Evolutionary conservation across 2,888 invertebrate species (phyloP).

Genomic region (Lasioglossum pauxillum): DNA sequence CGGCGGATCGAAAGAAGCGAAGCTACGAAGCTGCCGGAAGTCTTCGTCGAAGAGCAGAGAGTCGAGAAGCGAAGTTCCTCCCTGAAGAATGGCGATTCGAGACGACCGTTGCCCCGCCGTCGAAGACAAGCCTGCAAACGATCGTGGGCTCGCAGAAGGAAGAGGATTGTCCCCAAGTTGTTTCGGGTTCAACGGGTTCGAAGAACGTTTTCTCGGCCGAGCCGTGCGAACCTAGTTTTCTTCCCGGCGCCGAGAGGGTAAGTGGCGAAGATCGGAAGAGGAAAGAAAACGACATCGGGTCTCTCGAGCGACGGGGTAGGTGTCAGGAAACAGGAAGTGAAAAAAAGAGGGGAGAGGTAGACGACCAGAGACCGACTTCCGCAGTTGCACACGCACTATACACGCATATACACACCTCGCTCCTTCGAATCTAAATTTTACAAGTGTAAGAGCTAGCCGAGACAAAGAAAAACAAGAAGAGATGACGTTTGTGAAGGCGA

Average conservation of each 20-base stretch:
- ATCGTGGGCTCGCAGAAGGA: not conserved
- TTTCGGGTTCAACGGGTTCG: not conserved
- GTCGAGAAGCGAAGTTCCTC: conserved; percentile 57
- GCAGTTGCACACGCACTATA: conserved; percentile 58
- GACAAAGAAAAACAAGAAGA: conserved; percentile 5
- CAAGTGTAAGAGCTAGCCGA: conserved; percentile 59
- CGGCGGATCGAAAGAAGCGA: conserved; percentile 38
- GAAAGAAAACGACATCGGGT: not conserved
- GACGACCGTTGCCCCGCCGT: conserved; percentile 26
- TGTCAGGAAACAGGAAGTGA: not conserved
- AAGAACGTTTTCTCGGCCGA: not conserved
- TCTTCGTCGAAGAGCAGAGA: conserved; percentile 46
- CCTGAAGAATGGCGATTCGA: conserved; percentile 22
- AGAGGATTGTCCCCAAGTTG: not conserved
- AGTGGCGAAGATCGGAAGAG: not conserved
- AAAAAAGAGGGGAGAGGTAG: not conserved
- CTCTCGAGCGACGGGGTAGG: conserved; percentile 22
- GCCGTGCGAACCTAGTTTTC: not conserved
- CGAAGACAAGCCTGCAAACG: conserved; percentile 3
- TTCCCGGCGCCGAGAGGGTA: not conserved
- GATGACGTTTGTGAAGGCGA: conserved; percentile 3
- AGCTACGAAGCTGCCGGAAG: conserved; percentile 60
- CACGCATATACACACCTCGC: conserved; percentile 65
- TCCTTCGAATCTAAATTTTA: conserved; percentile 69
- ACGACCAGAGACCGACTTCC: conserved; percentile 54